Evolutionary conservation across 2,888 invertebrate species (phyloP), one percentile per base, ranked within the genome.

Genomic region (Plebejus anna): DNA sequence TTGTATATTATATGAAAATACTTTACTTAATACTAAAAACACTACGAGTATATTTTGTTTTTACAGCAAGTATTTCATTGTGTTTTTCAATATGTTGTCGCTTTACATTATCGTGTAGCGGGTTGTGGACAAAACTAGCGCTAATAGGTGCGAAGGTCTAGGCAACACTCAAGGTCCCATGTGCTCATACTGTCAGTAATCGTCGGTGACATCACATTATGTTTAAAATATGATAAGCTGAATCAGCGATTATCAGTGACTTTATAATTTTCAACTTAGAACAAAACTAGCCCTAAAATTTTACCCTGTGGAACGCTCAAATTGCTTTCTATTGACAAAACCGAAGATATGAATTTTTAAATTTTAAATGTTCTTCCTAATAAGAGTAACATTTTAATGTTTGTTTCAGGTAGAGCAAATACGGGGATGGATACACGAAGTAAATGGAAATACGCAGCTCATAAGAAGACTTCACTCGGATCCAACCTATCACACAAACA

Each of bases 381-480:
- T 13, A 51, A 13, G 4, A 4, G 4, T 55, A 55, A 55, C 55
- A 55, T 16, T 13, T 11, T 13, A 51, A 51, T 51, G 51, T 51
- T 51, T 11, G 75, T 81, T 82, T 75, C 89, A 95, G 95, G 93
- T 93, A 83, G 94, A 91, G 82, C 89, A 90, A 80, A 88, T 94
- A 81, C 90, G 91, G 80, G 83, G 85, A 80, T 94, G 94, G 94
- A 93, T 95, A 80, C 88, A 88, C 79, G 90, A 90, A 78, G 89
- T 95, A 76, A 89, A 90, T 82, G 86, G 85, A 80, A 93, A 94
- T 87, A 94, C 95, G 75, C 89, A 88, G 83, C 88, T 88, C 78
- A 86, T 94, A 84, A 90, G 91, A 75, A 88, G 88, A 51, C 88
- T 95, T 81, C 96, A 96, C 88, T 94, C 95, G 79, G 95, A 95